Conservation (phyloP, 23 tunicate genomes). For the Styela clava region DNA sequence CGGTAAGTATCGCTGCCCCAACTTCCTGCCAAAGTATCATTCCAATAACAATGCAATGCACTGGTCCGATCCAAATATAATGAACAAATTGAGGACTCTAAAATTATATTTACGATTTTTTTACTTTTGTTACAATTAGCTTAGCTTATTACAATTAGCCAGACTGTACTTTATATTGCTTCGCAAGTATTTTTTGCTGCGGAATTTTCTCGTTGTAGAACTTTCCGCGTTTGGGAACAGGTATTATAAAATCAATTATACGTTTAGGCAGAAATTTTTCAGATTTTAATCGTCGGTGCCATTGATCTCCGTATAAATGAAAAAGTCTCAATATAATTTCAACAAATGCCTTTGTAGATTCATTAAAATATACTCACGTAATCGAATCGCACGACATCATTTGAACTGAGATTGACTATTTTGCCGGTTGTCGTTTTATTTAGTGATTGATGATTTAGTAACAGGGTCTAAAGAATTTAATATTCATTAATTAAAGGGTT, state of each 20-base stretch:
- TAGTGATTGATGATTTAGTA: constrained; percentile 55
- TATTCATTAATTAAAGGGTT: too few relatives aligned
- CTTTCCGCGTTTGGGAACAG: background rate
- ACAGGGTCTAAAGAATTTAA: constrained; percentile 65
- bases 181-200: too few relatives aligned
- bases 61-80: constrained; percentile 58
- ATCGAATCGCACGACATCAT: constrained; percentile 80
- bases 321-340: background rate
- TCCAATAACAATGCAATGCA: constrained; percentile 29
- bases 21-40: constrained; percentile 43
- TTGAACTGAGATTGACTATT: constrained; percentile 77
- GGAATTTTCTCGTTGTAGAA: too few relatives aligned
- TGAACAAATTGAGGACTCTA: constrained; percentile 33
- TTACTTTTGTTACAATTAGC: too few relatives aligned
- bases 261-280: background rate
- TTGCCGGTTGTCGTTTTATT: constrained; percentile 63
- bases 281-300: background rate
- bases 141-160: too few relatives aligned
- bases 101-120: too few relatives aligned
- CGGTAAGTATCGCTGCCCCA: constrained; percentile 35
- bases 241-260: too few relatives aligned
- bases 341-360: background rate
- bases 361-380: constrained; percentile 33
- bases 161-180: background rate
- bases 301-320: background rate